phyloP scores from a whole-genome alignment of 1,140 invertebrate genomes.

The Trigoniulus corallinus region DNA sequence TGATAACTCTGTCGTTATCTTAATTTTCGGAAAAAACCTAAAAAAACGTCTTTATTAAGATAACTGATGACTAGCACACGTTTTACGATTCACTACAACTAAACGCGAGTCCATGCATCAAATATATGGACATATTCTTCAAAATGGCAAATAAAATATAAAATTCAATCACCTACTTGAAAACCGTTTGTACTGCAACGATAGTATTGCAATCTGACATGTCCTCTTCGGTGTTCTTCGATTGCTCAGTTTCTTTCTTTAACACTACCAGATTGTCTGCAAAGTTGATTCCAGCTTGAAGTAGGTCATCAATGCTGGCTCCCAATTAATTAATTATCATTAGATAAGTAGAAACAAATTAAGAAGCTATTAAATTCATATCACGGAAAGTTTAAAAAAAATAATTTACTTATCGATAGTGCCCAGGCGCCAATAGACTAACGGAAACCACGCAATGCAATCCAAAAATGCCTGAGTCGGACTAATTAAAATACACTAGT shows the following conservation, averaged over 20 bases:
- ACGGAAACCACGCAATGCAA: conserved; percentile 28
- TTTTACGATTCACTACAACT: too few relatives aligned
- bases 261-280: conserved; percentile 96
- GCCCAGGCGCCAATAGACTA: conserved; percentile 30
- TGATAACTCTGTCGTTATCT: conserved; percentile 91
- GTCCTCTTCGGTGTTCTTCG: conserved; percentile 90
- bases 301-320: conserved; percentile 75
- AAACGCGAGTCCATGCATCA: too few relatives aligned
- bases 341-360: background rate
- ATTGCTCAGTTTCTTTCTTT: conserved; percentile 90
- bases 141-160: background rate
- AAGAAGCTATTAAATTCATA: background rate
- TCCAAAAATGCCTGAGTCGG: conserved; percentile 25
- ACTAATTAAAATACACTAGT: conserved; percentile 14
- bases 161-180: conserved; percentile 59
- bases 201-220: conserved; percentile 95
- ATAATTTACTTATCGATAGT: conserved; percentile 24
- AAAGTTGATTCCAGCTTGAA: conserved; percentile 81
- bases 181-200: conserved; percentile 94
- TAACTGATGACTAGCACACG: conserved; percentile 7
- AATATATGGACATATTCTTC: background rate
- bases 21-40: conserved; percentile 95
- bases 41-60: conserved; percentile 18
- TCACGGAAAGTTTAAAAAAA: too few relatives aligned
- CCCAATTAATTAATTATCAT: background rate